Base-by-base conservation (phyloP, 2,888 invertebrate genomes). In the Carcina quercana region DNA sequence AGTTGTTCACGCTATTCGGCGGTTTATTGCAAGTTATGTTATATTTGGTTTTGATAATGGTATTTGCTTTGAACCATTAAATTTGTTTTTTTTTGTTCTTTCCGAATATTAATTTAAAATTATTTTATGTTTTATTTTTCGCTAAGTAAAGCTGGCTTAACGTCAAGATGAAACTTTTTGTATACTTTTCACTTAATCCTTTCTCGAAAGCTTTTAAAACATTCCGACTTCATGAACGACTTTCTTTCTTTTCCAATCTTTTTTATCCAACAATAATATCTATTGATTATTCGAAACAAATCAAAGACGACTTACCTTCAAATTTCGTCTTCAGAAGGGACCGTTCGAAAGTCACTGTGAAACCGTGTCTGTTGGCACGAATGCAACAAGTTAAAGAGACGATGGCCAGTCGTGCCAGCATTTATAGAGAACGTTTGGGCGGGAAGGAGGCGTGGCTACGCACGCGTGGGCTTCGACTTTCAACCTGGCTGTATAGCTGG, bases 341-440 rank as follows among this genome's bases (percentile, higher is more conserved):
- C 14, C 21, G 20, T 34, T 28, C 28, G 29, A 24, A 33, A 38
- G n/a, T n/a, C n/a, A n/a, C n/a, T 25, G 7, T 24, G 28, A 36
- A 45, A 45, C 40, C 42, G 42, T 45, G 30, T 26, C 25, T 32
- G 30, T 30, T 15, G 22, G 34, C 42, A 38, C 40, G 36, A 37
- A 45, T 35, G 42, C 44, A 36, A 35, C 38, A 37, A 35, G 26
- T 35, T 38, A 30, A 31, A 45, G 36, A 45, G 44, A 29, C 30
- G 19, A n/a, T 8, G n/a, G 13, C 12, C 15, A 17, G 21, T 34
- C 40, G 4, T 26, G 34, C 40, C 45, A 38, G 37, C 43, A 42
- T 48, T 48, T 48, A 48, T 46, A 48, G 38, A 19, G 5, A 8
- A 24, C 22, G 27, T 17, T 25, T 31, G 28, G 34, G 26, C 21